Base-by-base conservation (phyloP, 2,113 vertebrate species). In the Paracanthobrama guichenoti region DNA sequence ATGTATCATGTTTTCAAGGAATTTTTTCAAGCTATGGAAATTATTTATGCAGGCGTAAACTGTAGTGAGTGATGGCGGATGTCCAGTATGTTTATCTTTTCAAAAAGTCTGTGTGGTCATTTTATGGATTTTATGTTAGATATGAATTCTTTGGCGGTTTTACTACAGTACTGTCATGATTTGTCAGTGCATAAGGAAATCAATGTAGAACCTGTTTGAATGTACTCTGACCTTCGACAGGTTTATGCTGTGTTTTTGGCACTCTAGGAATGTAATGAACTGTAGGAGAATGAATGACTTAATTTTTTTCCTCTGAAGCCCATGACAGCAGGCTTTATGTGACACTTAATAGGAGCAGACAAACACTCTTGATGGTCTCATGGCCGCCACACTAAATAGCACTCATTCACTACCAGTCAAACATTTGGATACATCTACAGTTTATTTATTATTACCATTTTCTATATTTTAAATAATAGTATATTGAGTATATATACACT, bases 281-380 rank as follows among this genome's bases (percentile, higher is more conserved):
- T 50, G 16, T 50, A 57, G 48, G 16, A 35, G 69, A 9, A 18
- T 55, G 14, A 66, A 69, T 6, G 26, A 35, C 64, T 72, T 59
- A 4, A 60, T 83, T 57, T 85, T 28, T 71, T 67, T 39, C 48
- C 57, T 53, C n/a, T 72, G 39, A 55, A 77, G 71, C 69, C 39
- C 80, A 78, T 83, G 83, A 84, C 87, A 86, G 87, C 87, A 86
- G 87, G 87, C 84, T 86, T 44, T 55, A 44, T 79, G 81, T 57
- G 79, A 64, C 66, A 59, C 24, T 67, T 50, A 26, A 57, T 50
- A 53, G 76, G 53, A 79, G 74, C 20, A 62, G 18, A 83, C 28
- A 39, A 64, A 69, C 20, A 71, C 14, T 46, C 8, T 42, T 72
- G 22, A 71, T 69, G 18, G 66, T 75, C 73, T 53, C 46, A 73